Evolutionary conservation across 2,797 vertebrate species (phyloP), one percentile per base, ranked within the genome.

Genomic region (Sebastes vulpes): DNA sequence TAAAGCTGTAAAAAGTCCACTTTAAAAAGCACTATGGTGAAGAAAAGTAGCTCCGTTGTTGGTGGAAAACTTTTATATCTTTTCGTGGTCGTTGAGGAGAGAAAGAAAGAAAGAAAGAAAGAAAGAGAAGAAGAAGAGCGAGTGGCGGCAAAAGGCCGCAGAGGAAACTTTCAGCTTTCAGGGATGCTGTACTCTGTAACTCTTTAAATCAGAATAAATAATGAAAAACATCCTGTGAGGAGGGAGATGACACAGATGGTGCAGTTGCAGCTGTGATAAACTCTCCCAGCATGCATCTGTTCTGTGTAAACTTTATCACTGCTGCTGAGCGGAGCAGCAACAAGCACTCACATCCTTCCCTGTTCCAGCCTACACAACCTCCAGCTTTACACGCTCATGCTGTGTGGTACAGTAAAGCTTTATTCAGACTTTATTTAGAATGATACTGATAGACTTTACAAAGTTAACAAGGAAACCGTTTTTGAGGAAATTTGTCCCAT

Each of bases 221-320:
- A 89, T 80, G 70, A 77, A 81, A 87, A 79, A 42, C 18, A 72
- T 77, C 81, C 78, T 23, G 74, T 26, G 79, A 83, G 57, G 65
- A 83, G 65, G 50, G 68, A 79, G 79, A 72, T 65, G 65, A 89
- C 82, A 81, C 89, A 90, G 89, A 85, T 88, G 89, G 82, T 56
- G 61, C 31, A 14, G 69, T 50, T 66, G 81, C 74, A 83, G 84
- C 75, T 79, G 78, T 67, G 83, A 86, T 85, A 72, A 85, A 88
- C 77, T 90, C 75, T 92, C 88, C 87, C 87, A 91, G 81, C 84
- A 90, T 91, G 87, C 88, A 87, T 90, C 83, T 90, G 88, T 65
- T 81, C 70, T 66, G 74, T 80, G 74, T 75, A 85, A 89, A 85
- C 78, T 81, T 80, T 63, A 77, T 56, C 50, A 20, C 67, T 71